phyloP scores from a whole-genome alignment of 2,113 vertebrate species.

The Triplophysa siluroides region DNA sequence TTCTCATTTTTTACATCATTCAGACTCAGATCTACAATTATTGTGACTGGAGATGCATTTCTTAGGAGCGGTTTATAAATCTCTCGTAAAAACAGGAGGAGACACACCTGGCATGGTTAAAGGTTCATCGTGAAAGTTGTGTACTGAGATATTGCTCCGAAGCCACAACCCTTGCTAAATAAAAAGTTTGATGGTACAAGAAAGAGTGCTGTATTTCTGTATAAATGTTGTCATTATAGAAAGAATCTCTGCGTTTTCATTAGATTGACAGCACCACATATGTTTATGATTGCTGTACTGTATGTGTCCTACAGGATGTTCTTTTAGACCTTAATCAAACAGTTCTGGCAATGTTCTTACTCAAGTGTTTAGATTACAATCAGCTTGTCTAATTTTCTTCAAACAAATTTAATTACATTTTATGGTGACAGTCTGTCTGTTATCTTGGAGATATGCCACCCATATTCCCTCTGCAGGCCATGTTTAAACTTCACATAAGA shows the following conservation, averaged over 20 bases:
- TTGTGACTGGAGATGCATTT: neutral
- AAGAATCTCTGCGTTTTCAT: neutral
- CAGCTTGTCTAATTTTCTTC: conserved; percentile 15
- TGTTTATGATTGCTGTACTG: conserved; percentile 4
- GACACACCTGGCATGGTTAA: conserved; percentile 33
- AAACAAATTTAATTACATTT: conserved; percentile 65
- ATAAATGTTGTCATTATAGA: neutral
- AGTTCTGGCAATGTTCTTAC: conserved; percentile 43
- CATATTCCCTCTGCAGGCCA: neutral
- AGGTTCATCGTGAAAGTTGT: conserved; percentile 33
- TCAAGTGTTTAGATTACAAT: conserved; percentile 34
- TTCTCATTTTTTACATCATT: neutral
- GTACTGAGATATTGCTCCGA: neutral
- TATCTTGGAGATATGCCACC: neutral
- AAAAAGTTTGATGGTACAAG: too few species aligned
- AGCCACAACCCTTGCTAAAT: conserved; percentile 1
- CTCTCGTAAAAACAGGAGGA: neutral
- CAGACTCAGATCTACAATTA: neutral
- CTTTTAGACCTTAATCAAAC: conserved; percentile 47
- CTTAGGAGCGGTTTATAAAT: neutral
- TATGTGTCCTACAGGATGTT: neutral
- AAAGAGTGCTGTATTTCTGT: neutral
- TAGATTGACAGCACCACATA: neutral
- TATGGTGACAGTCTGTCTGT: neutral
- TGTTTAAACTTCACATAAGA: neutral